Base-by-base conservation (phyloP, 2,797 vertebrate species). In the Myotis vivesi region DNA sequence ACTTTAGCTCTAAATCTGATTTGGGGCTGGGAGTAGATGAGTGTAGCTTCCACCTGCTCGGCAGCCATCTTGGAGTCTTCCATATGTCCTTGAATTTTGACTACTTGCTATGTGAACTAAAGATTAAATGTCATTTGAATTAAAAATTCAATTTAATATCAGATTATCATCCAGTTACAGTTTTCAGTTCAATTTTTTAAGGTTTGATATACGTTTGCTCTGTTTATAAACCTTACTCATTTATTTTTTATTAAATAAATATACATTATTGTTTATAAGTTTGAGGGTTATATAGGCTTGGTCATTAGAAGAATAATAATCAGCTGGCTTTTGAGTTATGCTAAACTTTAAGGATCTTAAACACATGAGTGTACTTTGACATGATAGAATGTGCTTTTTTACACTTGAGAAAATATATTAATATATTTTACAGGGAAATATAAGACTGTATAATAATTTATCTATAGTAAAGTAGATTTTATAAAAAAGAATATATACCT, bases 91-190 rank as follows among this genome's bases (percentile, higher is more conserved):
- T 94, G 13, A 86, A 64, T 71, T 75, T 28, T 51, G 13, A 75
- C 15, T 83, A 57, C 23, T 6, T 87, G 10, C 23, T 85, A 36
- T 46, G 15, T 51, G 53, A 95, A 86, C 38, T 94, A 36, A 75
- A 68, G 9, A 87, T 84, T 79, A 66, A 88, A 92, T 72, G 20
- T 76, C 22, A 92, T 25, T 94, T n/a, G 96, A 95, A 95, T 89
- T 75, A 89, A 82, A 86, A 89, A 95, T 87, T 8, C 5, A 72
- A 69, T 51, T 93, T 75, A 72, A 75, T 93, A 80, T 80, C 8
- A 62, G 7, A 33, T 94, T 64, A 90, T 87, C 6, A 93, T 73
- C 94, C 84, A 8, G 10, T 76, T 95, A 82, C 2, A 53, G n/a
- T 91, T 87, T 68, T 77, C 53, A 80, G 28, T 69, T n/a, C n/a